Conservation (phyloP, 2,888 invertebrate genomes). For the Cephonodes hylas region DNA sequence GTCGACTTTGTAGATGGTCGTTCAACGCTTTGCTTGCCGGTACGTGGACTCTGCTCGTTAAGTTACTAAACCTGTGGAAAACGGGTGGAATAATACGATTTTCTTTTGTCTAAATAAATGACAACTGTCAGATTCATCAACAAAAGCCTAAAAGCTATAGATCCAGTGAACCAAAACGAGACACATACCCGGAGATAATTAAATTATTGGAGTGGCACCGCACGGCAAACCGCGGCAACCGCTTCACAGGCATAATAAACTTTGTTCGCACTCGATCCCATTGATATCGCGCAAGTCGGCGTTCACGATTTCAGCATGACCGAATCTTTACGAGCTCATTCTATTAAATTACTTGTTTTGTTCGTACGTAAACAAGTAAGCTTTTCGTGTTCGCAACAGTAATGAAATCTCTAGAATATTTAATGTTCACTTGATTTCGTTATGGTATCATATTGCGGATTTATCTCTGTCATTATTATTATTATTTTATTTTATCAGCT, state of each 20-base stretch:
- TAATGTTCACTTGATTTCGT: background rate
- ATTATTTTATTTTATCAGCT: too few species aligned
- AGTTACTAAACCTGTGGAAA: too few species aligned
- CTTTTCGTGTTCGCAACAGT: background rate
- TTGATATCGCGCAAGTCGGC: background rate
- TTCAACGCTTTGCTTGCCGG: too few species aligned
- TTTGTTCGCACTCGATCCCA: background rate
- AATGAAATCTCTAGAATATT: background rate
- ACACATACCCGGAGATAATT: background rate
- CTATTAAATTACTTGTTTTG: constrained; percentile 6
- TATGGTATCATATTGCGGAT: background rate
- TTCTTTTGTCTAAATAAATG: background rate
- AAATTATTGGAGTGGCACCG: background rate
- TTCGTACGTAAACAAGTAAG: constrained; percentile 5
- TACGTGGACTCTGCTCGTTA: too few species aligned
- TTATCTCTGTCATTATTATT: too few species aligned
- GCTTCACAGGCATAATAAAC: background rate
- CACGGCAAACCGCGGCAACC: background rate
- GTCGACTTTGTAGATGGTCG: too few species aligned
- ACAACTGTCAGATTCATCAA: background rate
- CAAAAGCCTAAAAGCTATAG: background rate
- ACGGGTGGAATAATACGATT: too few species aligned
- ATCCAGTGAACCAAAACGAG: background rate
- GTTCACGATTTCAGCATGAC: constrained; percentile 6
- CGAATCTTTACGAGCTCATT: background rate